phyloP scores from a whole-genome alignment of 2,797 vertebrate genomes.

The Thalassophryne amazonica region DNA sequence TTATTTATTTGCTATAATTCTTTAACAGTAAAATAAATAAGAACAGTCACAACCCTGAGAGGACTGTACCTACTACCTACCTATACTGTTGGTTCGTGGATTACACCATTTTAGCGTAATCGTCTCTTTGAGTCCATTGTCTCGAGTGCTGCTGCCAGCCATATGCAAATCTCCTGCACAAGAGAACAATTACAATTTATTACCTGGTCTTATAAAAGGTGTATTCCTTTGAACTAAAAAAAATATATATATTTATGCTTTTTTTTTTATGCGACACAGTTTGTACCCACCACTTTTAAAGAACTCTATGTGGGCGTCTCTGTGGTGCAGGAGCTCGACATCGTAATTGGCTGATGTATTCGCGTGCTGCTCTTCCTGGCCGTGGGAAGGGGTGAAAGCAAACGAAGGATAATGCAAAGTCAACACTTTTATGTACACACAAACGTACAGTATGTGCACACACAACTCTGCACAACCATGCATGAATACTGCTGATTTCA shows the following conservation, averaged over 20 bases:
- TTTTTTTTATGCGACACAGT: no score
- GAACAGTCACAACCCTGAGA: no score
- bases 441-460: neutral
- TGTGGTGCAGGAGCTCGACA: conserved; percentile 96
- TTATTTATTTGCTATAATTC: no score
- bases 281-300: conserved; percentile 89
- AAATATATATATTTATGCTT: no score
- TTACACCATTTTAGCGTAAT: conserved; percentile 98
- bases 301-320: conserved; percentile 95
- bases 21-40: no score
- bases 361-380: conserved; percentile 97
- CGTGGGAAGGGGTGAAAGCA: conserved; percentile 54
- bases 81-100: conserved; percentile 86
- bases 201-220: no score
- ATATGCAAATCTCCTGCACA: conserved; percentile 87
- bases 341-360: conserved; percentile 99
- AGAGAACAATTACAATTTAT: conserved; percentile 5
- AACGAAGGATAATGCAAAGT: conserved; percentile 16
- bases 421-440: neutral
- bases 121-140: conserved; percentile 91
- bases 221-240: no score
- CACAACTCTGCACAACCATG: conserved; percentile 15
- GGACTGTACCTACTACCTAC: conserved; percentile 46
- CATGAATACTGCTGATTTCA: conserved; percentile 73
- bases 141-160: conserved; percentile 83